Conservation (phyloP, 1,140 invertebrate genomes). For the Rhizoglyphus robini region DNA sequence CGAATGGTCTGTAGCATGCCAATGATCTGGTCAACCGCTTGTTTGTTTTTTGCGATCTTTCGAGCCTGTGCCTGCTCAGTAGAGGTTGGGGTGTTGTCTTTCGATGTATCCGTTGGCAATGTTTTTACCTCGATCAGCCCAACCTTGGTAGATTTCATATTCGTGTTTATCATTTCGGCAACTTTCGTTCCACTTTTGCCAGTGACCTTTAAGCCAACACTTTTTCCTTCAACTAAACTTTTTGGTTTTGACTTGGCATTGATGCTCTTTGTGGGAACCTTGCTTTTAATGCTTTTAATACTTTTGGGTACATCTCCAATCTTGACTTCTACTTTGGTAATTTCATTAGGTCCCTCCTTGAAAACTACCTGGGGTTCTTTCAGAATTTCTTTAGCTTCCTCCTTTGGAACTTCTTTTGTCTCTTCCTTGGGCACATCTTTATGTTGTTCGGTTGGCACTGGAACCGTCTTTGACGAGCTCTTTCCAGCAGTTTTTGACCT, state of each 20-base stretch:
- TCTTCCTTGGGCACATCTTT: not conserved
- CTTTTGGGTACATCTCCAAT: not conserved
- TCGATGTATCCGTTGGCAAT: not conserved
- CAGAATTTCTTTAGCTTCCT: no score
- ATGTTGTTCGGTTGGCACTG: not conserved
- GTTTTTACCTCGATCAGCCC: not conserved
- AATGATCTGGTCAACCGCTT: not conserved
- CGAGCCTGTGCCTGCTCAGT: not conserved
- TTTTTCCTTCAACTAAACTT: no score
- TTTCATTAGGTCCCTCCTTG: no score
- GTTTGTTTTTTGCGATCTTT: constrained; percentile 3
- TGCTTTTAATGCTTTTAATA: not conserved
- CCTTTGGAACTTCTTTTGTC: not conserved
- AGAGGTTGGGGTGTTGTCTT: not conserved
- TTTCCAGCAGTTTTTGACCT: not conserved
- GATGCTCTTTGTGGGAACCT: not conserved
- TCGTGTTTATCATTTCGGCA: not conserved
- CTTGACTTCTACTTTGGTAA: no score
- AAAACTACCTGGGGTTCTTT: no score
- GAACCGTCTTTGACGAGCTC: not conserved
- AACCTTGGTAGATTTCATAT: not conserved
- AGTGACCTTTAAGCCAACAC: not conserved
- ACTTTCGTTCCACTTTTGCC: not conserved
- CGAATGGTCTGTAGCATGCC: not conserved
- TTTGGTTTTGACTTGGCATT: not conserved